These are phyloP conservation scores for Cydia splendana DNA, from an alignment of 1,140 invertebrate species.

Conservation along the genomic window DNA sequence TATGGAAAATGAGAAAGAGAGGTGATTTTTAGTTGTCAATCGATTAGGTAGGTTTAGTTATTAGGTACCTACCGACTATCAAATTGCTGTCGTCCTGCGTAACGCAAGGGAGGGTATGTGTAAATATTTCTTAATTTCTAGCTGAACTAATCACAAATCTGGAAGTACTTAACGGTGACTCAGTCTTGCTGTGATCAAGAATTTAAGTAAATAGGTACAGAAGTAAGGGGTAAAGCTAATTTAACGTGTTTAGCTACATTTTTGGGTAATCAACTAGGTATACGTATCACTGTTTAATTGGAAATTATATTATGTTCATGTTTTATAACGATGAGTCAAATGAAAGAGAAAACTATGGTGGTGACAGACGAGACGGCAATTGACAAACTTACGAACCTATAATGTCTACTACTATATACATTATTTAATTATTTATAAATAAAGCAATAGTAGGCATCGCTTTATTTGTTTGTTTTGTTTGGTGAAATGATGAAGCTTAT, in stretches of 20 bases:
- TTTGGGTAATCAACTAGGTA: not conserved
- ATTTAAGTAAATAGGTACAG: not conserved
- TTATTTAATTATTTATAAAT: conserved; percentile 15
- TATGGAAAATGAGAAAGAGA: too few species aligned
- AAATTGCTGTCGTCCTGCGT: too few species aligned
- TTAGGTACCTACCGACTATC: too few species aligned
- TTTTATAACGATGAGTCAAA: conserved; percentile 37
- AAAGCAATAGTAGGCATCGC: not conserved
- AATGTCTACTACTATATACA: conserved; percentile 59
- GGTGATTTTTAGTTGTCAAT: too few species aligned
- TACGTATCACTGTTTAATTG: not conserved
- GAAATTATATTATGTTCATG: not conserved
- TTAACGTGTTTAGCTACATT: not conserved
- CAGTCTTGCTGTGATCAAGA: not conserved
- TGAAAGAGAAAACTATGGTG: conserved; percentile 51
- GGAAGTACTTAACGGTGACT: not conserved
- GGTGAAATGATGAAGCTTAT: not conserved
- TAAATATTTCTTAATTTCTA: not conserved
- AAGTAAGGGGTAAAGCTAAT: not conserved
- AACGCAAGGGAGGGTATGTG: too few species aligned
- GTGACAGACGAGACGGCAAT: conserved; percentile 64
- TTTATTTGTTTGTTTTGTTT: not conserved
- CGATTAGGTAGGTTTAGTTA: too few species aligned
- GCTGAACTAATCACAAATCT: not conserved
- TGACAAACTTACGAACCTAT: conserved; percentile 72